Evolutionary conservation across 2,888 invertebrate genomes (phyloP).

Genomic region (Hermaeophaga mercurialis): DNA sequence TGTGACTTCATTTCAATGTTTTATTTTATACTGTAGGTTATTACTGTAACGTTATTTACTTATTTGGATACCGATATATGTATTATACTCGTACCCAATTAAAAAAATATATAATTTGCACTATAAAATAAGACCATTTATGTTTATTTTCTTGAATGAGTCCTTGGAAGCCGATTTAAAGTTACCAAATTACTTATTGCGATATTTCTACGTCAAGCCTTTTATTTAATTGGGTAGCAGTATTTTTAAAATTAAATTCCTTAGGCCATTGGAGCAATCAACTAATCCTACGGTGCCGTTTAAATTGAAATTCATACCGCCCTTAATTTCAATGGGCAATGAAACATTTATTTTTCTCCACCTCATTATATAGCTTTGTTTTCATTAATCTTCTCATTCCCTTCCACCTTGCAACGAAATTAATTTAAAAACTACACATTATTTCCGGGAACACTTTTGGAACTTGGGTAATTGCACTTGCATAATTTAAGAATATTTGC

Average conservation of each 20-base stretch:
- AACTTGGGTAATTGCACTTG: neutral
- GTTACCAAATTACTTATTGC: neutral
- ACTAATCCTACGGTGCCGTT: slow-evolving; percentile 14
- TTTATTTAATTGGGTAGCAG: slow-evolving; percentile 6
- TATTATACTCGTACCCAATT: too few relatives aligned
- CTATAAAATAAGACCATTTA: too few relatives aligned
- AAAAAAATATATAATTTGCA: too few relatives aligned
- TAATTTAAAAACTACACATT: neutral
- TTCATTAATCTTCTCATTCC: slow-evolving; percentile 1
- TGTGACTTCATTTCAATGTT: too few relatives aligned
- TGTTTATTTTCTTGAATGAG: too few relatives aligned
- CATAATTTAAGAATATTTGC: neutral
- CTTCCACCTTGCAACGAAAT: too few relatives aligned
- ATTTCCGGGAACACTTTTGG: neutral
- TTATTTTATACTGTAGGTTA: too few relatives aligned
- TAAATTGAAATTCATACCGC: slow-evolving; percentile 24
- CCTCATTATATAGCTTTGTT: slow-evolving; percentile 7
- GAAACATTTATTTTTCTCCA: slow-evolving; percentile 12
- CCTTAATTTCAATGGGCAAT: slow-evolving; percentile 10
- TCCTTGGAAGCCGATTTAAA: too few relatives aligned
- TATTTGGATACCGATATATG: too few relatives aligned
- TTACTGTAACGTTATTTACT: too few relatives aligned
- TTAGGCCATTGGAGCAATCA: slow-evolving; percentile 11
- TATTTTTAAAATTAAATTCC: slow-evolving; percentile 27
- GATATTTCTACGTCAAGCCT: neutral